Evolutionary conservation across 1,140 invertebrate genomes (phyloP), one percentile per base, ranked within the genome.

Genomic region (Holcopasites calliopsidis): DNA sequence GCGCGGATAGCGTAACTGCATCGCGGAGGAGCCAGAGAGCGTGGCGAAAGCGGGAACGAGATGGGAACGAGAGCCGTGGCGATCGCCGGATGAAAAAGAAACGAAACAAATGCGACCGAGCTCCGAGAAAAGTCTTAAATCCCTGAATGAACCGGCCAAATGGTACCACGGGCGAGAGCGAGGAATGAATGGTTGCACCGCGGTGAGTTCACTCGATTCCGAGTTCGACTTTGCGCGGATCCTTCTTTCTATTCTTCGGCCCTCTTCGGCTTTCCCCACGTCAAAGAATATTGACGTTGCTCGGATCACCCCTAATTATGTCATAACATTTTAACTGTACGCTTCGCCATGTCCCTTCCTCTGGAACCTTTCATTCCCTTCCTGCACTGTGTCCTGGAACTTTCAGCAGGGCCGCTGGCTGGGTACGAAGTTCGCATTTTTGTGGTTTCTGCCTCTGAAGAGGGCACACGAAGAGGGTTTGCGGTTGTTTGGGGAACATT

Each of bases 241-340:
- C 47, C 47, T 26, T 35, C 23, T 73, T 28, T 28, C 52, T 68
- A 35, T 38, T 35, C 47, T 31, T 49, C 42, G n/a, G 16, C 35
- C 33, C 58, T 57, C 52, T 40, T 66, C 42, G 3, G 21, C 23
- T 44, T 35, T 28, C 31, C 16, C 69, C 72, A 57, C 50, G 62
- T 21, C 69, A 50, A 11, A 0, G n/a, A n/a, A 21, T 52, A 33
- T 40, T 54, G 73, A 33, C 55, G 26, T 58, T 35, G 50, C 60
- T 55, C 60, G 61, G 77, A 88, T 88, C 82, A 77, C 47, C 83
- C 64, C 83, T 88, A 89, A 89, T 88, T 89, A 89, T 88, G 88
- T 87, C 87, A 88, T 89, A 88, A 89, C 86, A 88, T 84, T 89
- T 89, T 87, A 82, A 87, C 76, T 79, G 79, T 78, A 80, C 70